phyloP scores from a whole-genome alignment of 2,797 vertebrate genomes.

The Tarsius wallacei region DNA sequence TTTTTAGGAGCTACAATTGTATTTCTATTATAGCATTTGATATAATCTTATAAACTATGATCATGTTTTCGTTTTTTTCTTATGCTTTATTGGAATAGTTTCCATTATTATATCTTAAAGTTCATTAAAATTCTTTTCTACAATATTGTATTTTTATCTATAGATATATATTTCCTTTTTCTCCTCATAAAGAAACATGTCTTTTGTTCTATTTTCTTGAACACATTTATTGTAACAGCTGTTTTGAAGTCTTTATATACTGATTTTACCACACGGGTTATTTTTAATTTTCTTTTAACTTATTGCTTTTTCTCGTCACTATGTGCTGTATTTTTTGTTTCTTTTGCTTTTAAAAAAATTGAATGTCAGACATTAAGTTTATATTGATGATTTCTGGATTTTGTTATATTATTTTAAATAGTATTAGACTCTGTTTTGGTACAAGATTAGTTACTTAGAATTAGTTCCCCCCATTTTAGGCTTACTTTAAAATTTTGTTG shows the following conservation, averaged over 20 bases:
- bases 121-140: neutral
- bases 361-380: neutral
- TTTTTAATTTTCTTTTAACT: neutral
- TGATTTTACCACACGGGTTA: neutral
- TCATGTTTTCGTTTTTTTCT: too few relatives aligned
- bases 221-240: neutral
- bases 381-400: neutral
- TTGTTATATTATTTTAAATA: neutral
- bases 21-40: too few relatives aligned
- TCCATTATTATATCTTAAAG: neutral
- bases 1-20: too few relatives aligned
- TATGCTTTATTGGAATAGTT: too few relatives aligned
- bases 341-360: neutral
- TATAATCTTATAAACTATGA: too few relatives aligned
- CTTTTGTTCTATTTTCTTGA: neutral
- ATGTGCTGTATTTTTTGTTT: neutral
- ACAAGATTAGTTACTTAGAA: neutral
- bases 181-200: neutral
- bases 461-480: neutral
- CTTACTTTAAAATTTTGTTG: neutral
- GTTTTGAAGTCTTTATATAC: neutral
- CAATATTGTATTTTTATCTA: neutral
- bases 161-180: neutral
- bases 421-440: neutral
- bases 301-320: neutral